Base-by-base conservation (phyloP, 2,113 vertebrate genomes). In the Lanius collurio region DNA sequence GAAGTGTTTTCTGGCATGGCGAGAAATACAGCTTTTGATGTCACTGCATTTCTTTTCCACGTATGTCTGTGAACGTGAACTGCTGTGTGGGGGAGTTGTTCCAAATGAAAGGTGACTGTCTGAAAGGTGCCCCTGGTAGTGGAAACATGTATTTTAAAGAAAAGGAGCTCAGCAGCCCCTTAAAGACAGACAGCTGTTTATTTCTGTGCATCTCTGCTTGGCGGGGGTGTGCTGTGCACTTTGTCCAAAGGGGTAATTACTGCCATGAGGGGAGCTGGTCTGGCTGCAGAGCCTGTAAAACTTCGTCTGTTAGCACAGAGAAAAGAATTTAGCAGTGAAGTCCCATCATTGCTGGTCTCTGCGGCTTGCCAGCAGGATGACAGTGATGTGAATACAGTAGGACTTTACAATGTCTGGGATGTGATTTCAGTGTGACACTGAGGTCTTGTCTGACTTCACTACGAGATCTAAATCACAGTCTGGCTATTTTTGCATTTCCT, bases 401-500 rank as follows among this genome's bases (percentile, higher is more conserved):
- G 89, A 95, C 92, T 94, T 88, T 10, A 69, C 76, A 77, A n/a
- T 60, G 85, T 79, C 76, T 94, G 89, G 87, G 90, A 91, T 95
- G 92, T 87, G 90, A 94, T 95, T 95, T 96, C 90, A 94, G n/a
- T 74, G 86, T 86, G 93, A 93, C 88, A 63, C 78, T 80, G 90
- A 96, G 86, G 77, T 92, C 93, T 92, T 44, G 74, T 89, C 83
- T 96, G 86, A 78, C 93, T 93, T 92, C 73, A 46, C 52, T 49
- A 31, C 0, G 13, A 87, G 60, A 88, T 92, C 83, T 87, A 88
- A 97, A 93, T 95, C 87, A 53, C 13, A 75, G 87, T 35, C 87
- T 74, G 73, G 73, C 85, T 95, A 89, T 93, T 93, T 96, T 87
- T 94, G 85, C 59, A 70, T 95, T 94, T 96, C 93, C 79, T 91